Evolutionary conservation across 2,888 invertebrate genomes (phyloP), one percentile per base, ranked within the genome.

Genomic region (Camptogramma bilineatum): DNA sequence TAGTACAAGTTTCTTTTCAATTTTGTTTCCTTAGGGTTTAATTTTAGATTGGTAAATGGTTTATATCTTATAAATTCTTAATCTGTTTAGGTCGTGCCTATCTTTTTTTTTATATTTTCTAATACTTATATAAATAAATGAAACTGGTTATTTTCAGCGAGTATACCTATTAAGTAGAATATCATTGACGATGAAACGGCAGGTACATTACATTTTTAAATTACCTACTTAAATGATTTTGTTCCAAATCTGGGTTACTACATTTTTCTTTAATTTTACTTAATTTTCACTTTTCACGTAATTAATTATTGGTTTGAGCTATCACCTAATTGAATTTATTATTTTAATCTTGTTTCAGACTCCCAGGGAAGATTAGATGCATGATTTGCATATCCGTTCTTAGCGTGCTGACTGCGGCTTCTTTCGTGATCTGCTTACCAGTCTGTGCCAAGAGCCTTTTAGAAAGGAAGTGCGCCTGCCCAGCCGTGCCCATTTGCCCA

Each of bases 311-410:
- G 34, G 17, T 34, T 2, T 17, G n/a, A n/a, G n/a, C n/a, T n/a
- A n/a, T 10, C 1, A 44, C 28, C 17, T 18, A 13, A 56, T 34
- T 5, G 5, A 42, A 17, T 7, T 44, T 51, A 7, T 31, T 16
- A 31, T 19, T 18, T 46, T 50, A 39, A 7, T 18, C 39, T 73
- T 77, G 75, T 77, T 77, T 51, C 77, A 78, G 78, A 67, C 52
- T 21, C 2, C 10, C 4, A 4, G 42, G 16, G 28, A 54, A 48
- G 60, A 21, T 16, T 61, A 54, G 21, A 67, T 81, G 77, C 75
- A 86, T 86, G 86, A 82, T 86, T 84, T 87, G 85, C 72, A 68
- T 86, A 69, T 80, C 87, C 0, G 53, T 85, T 17, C 64, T 83
- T 19, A 77, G 80, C 65, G 17, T 85, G 21, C 19, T 84, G 16